Base-by-base conservation (phyloP, 92 coral and sea anemone genomes). In the Micromussa lordhowensis region DNA sequence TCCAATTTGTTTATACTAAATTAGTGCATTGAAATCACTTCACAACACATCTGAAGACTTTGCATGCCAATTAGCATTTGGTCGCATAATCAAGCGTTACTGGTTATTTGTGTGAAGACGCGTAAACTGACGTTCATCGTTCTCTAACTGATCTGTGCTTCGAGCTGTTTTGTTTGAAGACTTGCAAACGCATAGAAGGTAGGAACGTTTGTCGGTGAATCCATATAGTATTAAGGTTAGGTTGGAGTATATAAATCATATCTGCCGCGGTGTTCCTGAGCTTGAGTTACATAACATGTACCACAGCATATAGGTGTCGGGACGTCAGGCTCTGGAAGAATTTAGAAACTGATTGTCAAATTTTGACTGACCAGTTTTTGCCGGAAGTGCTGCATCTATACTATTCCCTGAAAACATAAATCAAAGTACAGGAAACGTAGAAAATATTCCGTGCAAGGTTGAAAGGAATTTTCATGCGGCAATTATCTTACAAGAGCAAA, bases 11-110 rank as follows among this genome's bases (percentile, higher is more conserved):
- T 44, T 8, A 44, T 44, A 8, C 13, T 8, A 44, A 44, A 44
- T 44, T 44, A 9, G 12, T 13, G 51, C 51, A 44, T 8, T 12
- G 51, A 44, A 44, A 44, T 44, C 51, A 44, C 51, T 44, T 44
- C 10, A 44, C 51, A 0, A 8, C 51, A 0, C 51, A 44, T 44
- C 51, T 59, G 32, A 63, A 59, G 24, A 36, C 28, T 18, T 79
- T 53, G 78, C 86, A 69, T 83, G 71, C 18, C 53, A 49, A 83
- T 82, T 69, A 49, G 57, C 51, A 64, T 53, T 66, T 82, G 68
- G 34, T 78, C 78, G 59, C 79, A 70, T n/a, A 83, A 53, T 11
- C 4, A 83, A 82, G 86, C 66, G 40, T 13, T 19, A 49, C 86
- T 69, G 78, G 30, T 82, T 49, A 70, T 48, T 82, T 69, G 66